Evolutionary conservation across 2,888 invertebrate species (phyloP), one percentile per base, ranked within the genome.

Genomic region (Lypha dubia): DNA sequence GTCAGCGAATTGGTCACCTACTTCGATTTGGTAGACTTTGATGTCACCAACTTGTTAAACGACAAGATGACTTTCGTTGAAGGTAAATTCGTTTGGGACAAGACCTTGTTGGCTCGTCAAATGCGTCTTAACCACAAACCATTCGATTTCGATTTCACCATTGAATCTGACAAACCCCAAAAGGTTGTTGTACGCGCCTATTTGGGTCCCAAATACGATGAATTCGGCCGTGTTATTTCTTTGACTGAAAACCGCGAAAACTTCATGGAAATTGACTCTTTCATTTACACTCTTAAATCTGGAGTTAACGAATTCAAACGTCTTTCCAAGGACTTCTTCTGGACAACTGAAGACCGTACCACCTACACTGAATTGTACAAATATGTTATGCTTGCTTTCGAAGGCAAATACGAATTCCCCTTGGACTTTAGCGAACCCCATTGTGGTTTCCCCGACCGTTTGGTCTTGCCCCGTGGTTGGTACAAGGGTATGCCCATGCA

Each of bases 381-480:
- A 88, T 94, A 94, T 88, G 92, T 96, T n/a, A 93, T 95, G 86
- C 90, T 93, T n/a, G 94, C 95, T 62, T 93, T 92, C 85, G 91
- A 94, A 38, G 93, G 93, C 22, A 92, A 93, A 41, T 93, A 93
- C 81, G 92, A 93, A 53, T 93, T 94, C 90, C 93, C 93, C 86
- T 91, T 93, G 87, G 92, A 94, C 75, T 93, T 93, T 86, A 93
- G 92, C 88, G 94, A 94, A 91, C 93, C 93, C 87, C 93, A 95
- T 88, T 95, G 94, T 84, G 95, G 95, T 68, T 95, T 95, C 93
- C 96, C 96, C 3, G 93, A 94, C 32, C 95, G 96, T 87, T 93
- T 96, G 56, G 90, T 96, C 51, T 92, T 97, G 71, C 96, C 97
- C 53, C 95, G 93, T 88, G 97, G 97, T 89, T 94, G 91, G 86